phyloP scores from a whole-genome alignment of 2,113 vertebrate species.

The Indicator maculatus region DNA sequence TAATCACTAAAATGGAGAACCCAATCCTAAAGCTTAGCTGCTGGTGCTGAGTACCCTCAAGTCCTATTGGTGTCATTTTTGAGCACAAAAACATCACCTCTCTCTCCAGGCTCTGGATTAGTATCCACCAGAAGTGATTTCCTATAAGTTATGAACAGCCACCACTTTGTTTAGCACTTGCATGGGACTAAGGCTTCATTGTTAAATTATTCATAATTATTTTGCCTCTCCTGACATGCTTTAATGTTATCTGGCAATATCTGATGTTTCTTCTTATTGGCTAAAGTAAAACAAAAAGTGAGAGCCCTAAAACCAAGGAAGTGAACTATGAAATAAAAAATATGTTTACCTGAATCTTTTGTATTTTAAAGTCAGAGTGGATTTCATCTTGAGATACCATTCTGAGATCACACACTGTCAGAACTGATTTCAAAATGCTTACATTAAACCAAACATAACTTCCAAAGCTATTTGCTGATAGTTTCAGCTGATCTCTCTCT shows the following conservation, averaged over 20 bases:
- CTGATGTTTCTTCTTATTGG: background rate
- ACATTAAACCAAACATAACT: background rate
- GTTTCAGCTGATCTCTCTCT: background rate
- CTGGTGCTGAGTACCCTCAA: background rate
- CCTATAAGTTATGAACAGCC: background rate
- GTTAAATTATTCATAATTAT: background rate
- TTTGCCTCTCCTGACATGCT: background rate
- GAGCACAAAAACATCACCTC: background rate
- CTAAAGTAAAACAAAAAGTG: background rate
- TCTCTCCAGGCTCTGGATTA: background rate
- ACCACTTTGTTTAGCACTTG: background rate
- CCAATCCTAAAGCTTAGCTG: background rate
- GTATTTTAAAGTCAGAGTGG: background rate
- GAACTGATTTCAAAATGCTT: background rate
- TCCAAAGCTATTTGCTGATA: background rate
- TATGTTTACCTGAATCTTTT: background rate
- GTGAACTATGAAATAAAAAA: background rate
- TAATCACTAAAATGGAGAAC: background rate
- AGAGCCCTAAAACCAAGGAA: rapidly evolving
- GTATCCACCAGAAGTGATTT: background rate
- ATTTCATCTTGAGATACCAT: background rate
- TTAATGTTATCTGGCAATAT: background rate
- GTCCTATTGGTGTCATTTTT: background rate
- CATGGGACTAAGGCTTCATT: background rate
- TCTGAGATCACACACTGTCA: background rate